Conservation (phyloP, 2,888 invertebrate genomes). For the Chydorus sphaericus region DNA sequence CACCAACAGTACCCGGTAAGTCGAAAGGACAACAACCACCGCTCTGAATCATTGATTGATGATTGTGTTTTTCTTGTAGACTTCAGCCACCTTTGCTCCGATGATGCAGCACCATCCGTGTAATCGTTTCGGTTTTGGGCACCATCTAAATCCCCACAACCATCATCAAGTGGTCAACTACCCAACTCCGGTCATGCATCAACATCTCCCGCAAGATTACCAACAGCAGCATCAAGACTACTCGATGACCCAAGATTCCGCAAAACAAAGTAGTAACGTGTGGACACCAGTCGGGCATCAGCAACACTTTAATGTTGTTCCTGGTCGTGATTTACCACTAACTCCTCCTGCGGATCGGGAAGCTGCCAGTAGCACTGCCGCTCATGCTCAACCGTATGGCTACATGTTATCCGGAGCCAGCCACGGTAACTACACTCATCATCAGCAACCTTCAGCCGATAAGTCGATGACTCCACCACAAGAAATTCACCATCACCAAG, state of each 20-base stretch:
- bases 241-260: too few relatives aligned
- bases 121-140: slow-evolving; percentile 9
- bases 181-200: neutral
- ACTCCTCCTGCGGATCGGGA: slow-evolving; percentile 13
- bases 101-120: slow-evolving; percentile 9
- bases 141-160: slow-evolving; percentile 5
- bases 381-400: neutral
- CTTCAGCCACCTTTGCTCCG: neutral
- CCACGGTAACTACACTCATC: neutral
- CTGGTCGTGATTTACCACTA: slow-evolving; percentile 5
- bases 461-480: slow-evolving; percentile 13
- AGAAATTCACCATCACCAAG: too few relatives aligned
- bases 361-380: too few relatives aligned
- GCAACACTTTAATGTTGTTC: too few relatives aligned
- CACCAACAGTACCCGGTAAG: slow-evolving; percentile 1
- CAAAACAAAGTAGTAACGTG: too few relatives aligned
- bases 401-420: neutral
- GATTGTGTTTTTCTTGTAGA: too few relatives aligned
- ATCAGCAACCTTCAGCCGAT: neutral
- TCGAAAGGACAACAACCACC: too few relatives aligned
- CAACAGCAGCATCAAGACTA: too few relatives aligned
- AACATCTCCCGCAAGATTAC: neutral
- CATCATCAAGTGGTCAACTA: neutral
- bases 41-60: too few relatives aligned
- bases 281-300: too few relatives aligned